phyloP scores from a whole-genome alignment of 2,113 vertebrate genomes.

The Tricholaema leucomelas region DNA sequence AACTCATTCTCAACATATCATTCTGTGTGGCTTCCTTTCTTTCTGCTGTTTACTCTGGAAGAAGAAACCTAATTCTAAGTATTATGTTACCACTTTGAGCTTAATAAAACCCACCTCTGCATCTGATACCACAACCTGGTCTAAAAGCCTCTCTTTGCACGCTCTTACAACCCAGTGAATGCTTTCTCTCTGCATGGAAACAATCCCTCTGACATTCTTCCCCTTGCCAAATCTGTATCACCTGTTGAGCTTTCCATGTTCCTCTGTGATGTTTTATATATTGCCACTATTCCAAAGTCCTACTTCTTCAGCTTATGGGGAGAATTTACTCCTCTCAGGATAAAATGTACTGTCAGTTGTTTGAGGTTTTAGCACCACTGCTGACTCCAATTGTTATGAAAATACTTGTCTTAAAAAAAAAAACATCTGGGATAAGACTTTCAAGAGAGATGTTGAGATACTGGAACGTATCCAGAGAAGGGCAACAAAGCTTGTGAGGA shows the following conservation, averaged over 20 bases:
- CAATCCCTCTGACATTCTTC: background rate
- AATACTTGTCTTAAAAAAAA: background rate
- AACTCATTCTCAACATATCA: background rate
- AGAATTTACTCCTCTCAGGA: background rate
- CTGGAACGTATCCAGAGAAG: too few relatives aligned
- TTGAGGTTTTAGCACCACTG: background rate
- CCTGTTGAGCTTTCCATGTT: background rate
- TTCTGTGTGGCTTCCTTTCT: background rate
- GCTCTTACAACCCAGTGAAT: background rate
- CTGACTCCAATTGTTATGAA: background rate
- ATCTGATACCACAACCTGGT: background rate
- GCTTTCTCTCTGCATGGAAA: background rate
- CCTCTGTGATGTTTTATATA: background rate
- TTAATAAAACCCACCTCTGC: background rate
- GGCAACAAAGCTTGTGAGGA: too few relatives aligned
- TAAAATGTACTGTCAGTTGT: background rate
- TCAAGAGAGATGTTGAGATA: too few relatives aligned
- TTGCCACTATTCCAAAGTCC: background rate
- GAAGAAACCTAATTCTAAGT: conserved; percentile 2
- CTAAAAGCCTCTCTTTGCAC: background rate
- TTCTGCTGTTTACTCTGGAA: conserved; percentile 27
- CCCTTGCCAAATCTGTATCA: background rate
- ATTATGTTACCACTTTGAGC: background rate
- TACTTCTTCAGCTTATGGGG: background rate
- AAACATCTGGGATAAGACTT: background rate